Percentiles rank a stretch among this genome's conserved stretches.
Conservation (phyloP, 1,140 invertebrate species). For the Drosophila pruinosa region DNA sequence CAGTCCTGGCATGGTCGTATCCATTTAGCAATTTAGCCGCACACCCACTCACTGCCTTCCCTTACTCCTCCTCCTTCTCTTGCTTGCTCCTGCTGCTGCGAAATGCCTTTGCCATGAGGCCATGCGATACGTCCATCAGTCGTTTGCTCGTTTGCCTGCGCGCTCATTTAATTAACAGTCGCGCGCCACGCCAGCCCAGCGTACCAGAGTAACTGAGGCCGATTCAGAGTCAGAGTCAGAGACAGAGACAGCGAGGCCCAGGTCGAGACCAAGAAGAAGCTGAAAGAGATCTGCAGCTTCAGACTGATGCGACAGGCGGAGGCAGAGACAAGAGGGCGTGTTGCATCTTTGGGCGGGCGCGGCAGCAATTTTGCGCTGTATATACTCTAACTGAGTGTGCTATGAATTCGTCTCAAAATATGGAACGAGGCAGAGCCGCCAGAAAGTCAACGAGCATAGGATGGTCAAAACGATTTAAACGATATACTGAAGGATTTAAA, state of each 20-base stretch:
- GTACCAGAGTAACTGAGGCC: neutral
- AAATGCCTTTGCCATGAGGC: conserved; percentile 12
- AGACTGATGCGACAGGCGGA: neutral
- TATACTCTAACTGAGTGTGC: neutral
- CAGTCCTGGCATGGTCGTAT: conserved; percentile 38
- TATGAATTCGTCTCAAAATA: neutral
- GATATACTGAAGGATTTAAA: too few relatives aligned
- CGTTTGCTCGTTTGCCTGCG: conserved; percentile 80
- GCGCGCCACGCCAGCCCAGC: conserved; percentile 67
- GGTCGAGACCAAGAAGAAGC: neutral
- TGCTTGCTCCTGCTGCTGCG: neutral
- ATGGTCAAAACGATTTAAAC: too few relatives aligned
- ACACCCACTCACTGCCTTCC: conserved; percentile 68
- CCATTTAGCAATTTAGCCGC: conserved; percentile 82
- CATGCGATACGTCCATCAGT: conserved; percentile 74
- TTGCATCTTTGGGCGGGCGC: conserved; percentile 47
- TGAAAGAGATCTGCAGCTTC: conserved; percentile 14
- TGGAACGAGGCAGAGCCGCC: neutral
- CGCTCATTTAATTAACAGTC: conserved; percentile 81
- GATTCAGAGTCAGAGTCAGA: neutral
- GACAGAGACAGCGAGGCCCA: conserved; percentile 15
- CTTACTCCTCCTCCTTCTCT: neutral
- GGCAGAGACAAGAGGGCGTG: conserved; percentile 57
- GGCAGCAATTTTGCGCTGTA: conserved; percentile 18
- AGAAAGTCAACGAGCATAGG: neutral